phyloP scores from a whole-genome alignment of 2,113 vertebrate species.

The Elephas maximus region DNA sequence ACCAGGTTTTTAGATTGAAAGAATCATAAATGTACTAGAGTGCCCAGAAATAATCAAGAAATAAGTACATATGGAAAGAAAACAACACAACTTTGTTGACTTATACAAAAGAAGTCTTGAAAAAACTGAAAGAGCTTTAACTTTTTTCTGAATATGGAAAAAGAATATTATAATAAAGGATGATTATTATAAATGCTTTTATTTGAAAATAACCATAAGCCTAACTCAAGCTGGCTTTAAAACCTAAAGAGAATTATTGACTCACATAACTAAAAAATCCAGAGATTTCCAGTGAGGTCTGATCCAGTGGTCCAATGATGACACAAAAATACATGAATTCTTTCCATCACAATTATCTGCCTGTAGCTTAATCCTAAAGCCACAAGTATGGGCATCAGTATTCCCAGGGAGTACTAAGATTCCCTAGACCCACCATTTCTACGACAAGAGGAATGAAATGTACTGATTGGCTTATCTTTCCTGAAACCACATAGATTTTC shows the following conservation, averaged over 20 bases:
- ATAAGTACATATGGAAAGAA: not conserved
- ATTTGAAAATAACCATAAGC: not conserved
- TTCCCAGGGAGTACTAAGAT: not conserved
- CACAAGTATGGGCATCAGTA: not conserved
- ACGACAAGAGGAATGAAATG: not conserved
- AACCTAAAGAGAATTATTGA: not conserved
- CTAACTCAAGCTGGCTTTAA: slow-evolving; percentile 1
- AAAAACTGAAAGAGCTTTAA: not conserved
- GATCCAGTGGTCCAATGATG: not conserved
- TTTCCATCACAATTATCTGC: slow-evolving; percentile 15
- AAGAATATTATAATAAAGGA: not conserved
- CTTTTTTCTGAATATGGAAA: not conserved
- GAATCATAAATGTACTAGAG: slow-evolving; percentile 1
- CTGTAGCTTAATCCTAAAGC: not conserved
- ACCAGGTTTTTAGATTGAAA: not conserved
- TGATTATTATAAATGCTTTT: not conserved
- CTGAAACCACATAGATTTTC: not conserved
- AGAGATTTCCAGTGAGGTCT: not conserved
- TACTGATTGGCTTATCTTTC: not conserved
- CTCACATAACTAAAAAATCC: not conserved
- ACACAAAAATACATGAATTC: not conserved
- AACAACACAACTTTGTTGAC: not conserved
- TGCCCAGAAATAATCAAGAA: not conserved
- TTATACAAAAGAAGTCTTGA: not conserved
- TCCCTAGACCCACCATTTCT: not conserved